These are phyloP conservation scores for Epistrophe grossulariae DNA, from an alignment of 2,888 invertebrate species.

Conservation along the genomic window DNA sequence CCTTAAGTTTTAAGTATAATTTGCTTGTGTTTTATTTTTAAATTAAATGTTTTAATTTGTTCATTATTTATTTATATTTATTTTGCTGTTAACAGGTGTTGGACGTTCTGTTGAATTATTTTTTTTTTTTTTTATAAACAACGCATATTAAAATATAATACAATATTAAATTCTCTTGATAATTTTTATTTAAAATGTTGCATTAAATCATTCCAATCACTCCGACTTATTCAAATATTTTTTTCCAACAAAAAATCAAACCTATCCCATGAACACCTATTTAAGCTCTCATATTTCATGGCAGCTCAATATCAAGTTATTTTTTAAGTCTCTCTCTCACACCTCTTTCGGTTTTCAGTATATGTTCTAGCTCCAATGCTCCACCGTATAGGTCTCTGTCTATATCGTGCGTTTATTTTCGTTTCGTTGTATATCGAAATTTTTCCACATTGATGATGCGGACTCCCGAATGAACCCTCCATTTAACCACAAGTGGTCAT, in stretches of 20 bases:
- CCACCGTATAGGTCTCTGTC: background rate
- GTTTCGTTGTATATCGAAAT: background rate
- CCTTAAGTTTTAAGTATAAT: no score
- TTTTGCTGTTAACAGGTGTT: no score
- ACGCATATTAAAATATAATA: no score
- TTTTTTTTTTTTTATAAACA: no score
- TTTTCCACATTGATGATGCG: conserved; percentile 1
- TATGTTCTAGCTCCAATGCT: conserved; percentile 4
- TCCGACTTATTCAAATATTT: background rate
- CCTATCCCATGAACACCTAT: background rate
- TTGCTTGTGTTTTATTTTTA: no score
- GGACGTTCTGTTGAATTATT: no score
- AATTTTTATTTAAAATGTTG: background rate
- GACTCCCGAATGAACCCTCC: conserved; percentile 52
- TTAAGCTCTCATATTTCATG: background rate
- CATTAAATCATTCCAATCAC: background rate
- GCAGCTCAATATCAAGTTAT: background rate
- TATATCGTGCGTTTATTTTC: conserved; percentile 4
- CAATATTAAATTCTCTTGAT: no score
- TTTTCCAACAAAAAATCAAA: background rate
- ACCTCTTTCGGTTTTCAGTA: background rate
- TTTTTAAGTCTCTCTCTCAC: conserved; percentile 18
- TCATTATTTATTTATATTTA: no score
- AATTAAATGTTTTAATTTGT: no score
- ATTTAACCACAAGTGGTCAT: conserved; percentile 42